Percentiles rank a stretch among this genome's conserved stretches.
Conservation (phyloP, 2,797 vertebrate genomes). For the Setipinna tenuifilis region DNA sequence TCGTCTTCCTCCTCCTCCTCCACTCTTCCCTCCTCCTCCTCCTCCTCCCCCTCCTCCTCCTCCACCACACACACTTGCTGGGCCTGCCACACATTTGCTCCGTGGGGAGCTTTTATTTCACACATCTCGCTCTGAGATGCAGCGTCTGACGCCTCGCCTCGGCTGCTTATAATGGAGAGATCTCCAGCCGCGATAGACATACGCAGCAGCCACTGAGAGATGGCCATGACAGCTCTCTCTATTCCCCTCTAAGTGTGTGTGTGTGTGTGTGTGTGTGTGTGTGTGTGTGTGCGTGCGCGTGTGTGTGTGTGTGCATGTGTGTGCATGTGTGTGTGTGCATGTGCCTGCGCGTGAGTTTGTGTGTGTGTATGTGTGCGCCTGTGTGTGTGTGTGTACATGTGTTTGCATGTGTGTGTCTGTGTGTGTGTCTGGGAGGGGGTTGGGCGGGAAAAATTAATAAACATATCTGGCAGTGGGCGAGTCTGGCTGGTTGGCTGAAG, state of each 20-base stretch:
- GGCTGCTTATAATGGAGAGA: slow-evolving; percentile 85
- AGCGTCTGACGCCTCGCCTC: slow-evolving; percentile 76
- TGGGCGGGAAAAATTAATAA: slow-evolving; percentile 85
- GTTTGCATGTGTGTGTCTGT: slow-evolving; percentile 26
- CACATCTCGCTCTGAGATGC: slow-evolving; percentile 79
- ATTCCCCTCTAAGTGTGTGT: slow-evolving; percentile 85
- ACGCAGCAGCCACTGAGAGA: slow-evolving; percentile 73
- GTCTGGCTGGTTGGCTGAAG: slow-evolving; percentile 74
- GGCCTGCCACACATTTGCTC: slow-evolving; percentile 83
- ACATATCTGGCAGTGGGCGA: slow-evolving; percentile 92
- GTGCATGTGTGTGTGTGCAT: slow-evolving; percentile 8
- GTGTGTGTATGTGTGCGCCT: slow-evolving; percentile 66
- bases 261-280: slow-evolving; percentile 46
- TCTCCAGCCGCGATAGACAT: slow-evolving; percentile 87
- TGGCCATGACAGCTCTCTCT: slow-evolving; percentile 85
- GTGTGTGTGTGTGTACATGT: slow-evolving; percentile 11
- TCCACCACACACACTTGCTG: slow-evolving; percentile 24
- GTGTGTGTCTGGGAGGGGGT: not conserved
- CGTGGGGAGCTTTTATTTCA: slow-evolving; percentile 82
- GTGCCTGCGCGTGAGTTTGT: not conserved
- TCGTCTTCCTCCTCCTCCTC: not conserved
- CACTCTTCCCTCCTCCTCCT: not conserved
- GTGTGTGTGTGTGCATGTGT: slow-evolving; percentile 20
- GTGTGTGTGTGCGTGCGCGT: slow-evolving; percentile 29
- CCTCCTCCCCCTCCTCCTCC: not conserved